Base-by-base conservation (phyloP, 2,888 invertebrate genomes). In the Rhaphigaster nebulosa region DNA sequence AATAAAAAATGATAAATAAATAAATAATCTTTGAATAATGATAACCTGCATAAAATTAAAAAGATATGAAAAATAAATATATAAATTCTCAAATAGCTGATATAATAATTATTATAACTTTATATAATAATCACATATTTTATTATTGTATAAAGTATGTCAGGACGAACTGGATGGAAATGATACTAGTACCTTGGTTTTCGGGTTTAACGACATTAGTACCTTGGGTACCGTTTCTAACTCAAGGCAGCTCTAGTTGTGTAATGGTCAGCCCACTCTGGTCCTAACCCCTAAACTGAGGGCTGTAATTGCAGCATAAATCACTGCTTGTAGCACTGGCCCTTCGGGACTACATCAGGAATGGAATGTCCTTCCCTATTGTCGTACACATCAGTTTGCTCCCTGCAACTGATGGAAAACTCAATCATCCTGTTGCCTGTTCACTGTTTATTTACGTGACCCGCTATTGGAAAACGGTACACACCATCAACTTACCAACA, bases 301-400 rank as follows among this genome's bases (percentile, higher is more conserved):
- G 23, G 34, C 38, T 76, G 38, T 76, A 76, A 76, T 76, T 38
- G 38, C 70, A 20, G 70, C 23, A 76, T 76, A 76, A 76, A 76
- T 76, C 70, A 76, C 38, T 12, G 20, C 20, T 23, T 0, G 18
- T 76, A 38, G 20, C 4, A 8, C 6, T 76, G 20, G 70, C 0
- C 29, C 29, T 29, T 0, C 29, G 15, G 60, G 29, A 65, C 70
- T 38, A 23, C 23, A 65, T 65, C 65, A 65, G 38, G 70, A 76
- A 20, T 76, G 70, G 70, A 76, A 76, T 76, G 70, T 8, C 70
- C 70, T 65, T 23, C 65, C 29, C 60, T n/a, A 60, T 60, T n/a
- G 12, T 65, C 29, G 5, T 60, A 26, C 26, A 65, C 29, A 65
- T 65, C 65, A 65, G 65, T 65, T 8, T 15, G 0, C 12, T 60